Conservation (phyloP, 2,888 invertebrate species). For the Melanotus villosus region DNA sequence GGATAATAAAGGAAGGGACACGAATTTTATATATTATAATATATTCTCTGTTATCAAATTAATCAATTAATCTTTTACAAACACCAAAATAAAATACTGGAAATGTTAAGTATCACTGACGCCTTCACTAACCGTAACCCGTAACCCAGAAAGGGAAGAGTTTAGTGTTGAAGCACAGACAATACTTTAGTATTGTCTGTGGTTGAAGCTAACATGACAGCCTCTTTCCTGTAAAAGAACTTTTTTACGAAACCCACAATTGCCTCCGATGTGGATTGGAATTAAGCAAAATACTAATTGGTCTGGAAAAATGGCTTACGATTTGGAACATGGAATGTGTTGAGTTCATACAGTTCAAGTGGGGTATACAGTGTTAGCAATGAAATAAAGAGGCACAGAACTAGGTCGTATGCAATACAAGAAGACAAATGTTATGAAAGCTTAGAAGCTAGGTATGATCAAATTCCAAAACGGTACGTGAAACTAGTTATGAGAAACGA, state of each 20-base stretch:
- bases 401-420: background rate
- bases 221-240: too few relatives aligned
- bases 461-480: background rate
- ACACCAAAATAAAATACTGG: too few relatives aligned
- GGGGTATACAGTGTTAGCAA: background rate
- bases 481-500: background rate
- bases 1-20: too few relatives aligned
- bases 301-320: background rate
- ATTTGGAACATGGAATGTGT: conserved; percentile 15
- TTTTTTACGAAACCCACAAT: background rate
- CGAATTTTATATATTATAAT: too few relatives aligned
- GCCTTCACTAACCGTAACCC: too few relatives aligned
- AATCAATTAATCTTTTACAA: too few relatives aligned
- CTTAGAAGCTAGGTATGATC: background rate
- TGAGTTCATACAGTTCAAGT: background rate
- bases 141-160: too few relatives aligned
- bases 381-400: background rate
- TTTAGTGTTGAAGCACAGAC: too few relatives aligned
- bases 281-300: background rate
- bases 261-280: background rate
- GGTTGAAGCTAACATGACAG: too few relatives aligned
- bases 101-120: too few relatives aligned
- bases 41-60: too few relatives aligned
- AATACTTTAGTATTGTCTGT: too few relatives aligned
- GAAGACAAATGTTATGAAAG: background rate